Conservation (phyloP, 2,888 invertebrate genomes). For the Erebia aethiops region DNA sequence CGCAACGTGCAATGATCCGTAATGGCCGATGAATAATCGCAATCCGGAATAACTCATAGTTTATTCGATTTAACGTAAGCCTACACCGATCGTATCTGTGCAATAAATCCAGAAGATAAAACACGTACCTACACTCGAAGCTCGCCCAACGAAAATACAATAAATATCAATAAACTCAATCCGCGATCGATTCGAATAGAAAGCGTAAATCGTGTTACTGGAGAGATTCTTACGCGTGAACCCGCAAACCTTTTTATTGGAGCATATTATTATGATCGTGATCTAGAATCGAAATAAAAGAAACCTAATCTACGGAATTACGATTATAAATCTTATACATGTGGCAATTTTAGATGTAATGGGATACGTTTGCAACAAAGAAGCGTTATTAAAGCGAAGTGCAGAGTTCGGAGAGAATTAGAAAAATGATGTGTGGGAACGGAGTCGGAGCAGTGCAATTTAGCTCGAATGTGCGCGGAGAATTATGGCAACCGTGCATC, state of each 20-base stretch:
- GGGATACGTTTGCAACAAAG: conserved; percentile 46
- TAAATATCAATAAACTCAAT: conserved; percentile 55
- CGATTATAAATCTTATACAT: conserved; percentile 26
- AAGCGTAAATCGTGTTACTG: conserved; percentile 45
- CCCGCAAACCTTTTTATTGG: conserved; percentile 28
- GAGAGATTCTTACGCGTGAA: conserved; percentile 36
- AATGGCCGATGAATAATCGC: conserved; percentile 40
- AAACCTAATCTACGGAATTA: conserved; percentile 18
- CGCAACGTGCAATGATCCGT: conserved; percentile 36
- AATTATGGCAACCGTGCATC: conserved; percentile 73
- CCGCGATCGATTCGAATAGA: conserved; percentile 48
- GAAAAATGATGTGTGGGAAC: conserved; percentile 80
- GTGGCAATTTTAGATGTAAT: conserved; percentile 39
- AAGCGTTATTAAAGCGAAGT: conserved; percentile 62
- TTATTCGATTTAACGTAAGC: conserved; percentile 64
- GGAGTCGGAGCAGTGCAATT: conserved; percentile 63
- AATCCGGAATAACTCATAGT: conserved; percentile 58
- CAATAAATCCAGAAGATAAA: conserved; percentile 78
- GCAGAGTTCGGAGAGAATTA: conserved; percentile 66
- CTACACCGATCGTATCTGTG: conserved; percentile 72
- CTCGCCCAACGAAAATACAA: conserved; percentile 55
- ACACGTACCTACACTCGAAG: conserved; percentile 51
- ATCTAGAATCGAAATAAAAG: conserved; percentile 33
- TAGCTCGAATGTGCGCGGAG: conserved; percentile 68
- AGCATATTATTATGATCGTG: conserved; percentile 28